phyloP scores from a whole-genome alignment of 2,113 vertebrate species.

The Chinchilla lanigera region DNA sequence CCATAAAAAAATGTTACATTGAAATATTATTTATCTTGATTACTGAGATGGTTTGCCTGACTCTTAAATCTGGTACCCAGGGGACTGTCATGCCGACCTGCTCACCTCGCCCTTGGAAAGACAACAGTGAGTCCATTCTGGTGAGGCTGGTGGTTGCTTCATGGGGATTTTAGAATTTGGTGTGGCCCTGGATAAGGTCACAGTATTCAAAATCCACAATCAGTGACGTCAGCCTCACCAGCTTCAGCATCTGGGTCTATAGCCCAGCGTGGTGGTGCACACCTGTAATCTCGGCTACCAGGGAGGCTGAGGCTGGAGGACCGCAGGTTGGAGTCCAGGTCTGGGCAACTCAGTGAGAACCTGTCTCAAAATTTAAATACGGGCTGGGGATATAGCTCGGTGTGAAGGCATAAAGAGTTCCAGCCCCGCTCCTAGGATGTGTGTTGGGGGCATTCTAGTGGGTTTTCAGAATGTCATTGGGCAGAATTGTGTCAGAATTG shows the following conservation, averaged over 20 bases:
- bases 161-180: not conserved
- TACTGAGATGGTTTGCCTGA: not conserved
- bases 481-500: not conserved
- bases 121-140: not conserved
- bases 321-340: not conserved
- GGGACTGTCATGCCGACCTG: not conserved
- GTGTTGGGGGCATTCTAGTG: not conserved
- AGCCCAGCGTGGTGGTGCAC: too few species aligned
- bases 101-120: not conserved
- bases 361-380: not conserved
- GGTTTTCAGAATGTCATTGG: not conserved
- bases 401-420: not conserved
- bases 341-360: not conserved
- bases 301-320: not conserved
- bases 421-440: not conserved
- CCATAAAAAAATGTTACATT: not conserved
- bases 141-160: not conserved
- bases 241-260: not conserved
- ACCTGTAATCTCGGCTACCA: not conserved
- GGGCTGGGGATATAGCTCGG: not conserved
- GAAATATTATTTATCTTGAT: not conserved
- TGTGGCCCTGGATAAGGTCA: not conserved
- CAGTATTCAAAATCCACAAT: not conserved
- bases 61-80: not conserved
- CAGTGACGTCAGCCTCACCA: not conserved